Base-by-base conservation (phyloP, 2,888 invertebrate genomes). In the Hoplodrina blanda region DNA sequence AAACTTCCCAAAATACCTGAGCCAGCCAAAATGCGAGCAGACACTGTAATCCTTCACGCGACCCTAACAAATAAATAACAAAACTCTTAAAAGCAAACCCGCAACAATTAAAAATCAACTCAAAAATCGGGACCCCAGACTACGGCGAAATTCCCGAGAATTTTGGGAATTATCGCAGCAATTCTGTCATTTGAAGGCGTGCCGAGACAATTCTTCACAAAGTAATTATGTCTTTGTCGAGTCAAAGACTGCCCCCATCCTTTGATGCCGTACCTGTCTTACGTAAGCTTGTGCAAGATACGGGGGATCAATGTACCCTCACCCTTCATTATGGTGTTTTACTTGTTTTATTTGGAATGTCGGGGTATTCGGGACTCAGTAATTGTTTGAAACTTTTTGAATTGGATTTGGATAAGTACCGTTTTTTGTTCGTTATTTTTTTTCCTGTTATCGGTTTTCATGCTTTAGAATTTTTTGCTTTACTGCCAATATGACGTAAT, bases 201-300 rank as follows among this genome's bases (percentile, higher is more conserved):
- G 54, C 66, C 59, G 67, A 73, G 74, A 83, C 81, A 73, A 67
- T 80, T 82, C 81, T 81, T 81, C 75, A 59, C 83, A 75, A 83
- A 81, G 83, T 83, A 82, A 82, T 81, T 82, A 82, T 83, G 78
- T 64, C 79, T 81, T 81, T 81, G 79, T 73, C 44, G 73, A 77
- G 72, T 77, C 79, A 79, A 79, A 79, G 79, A 81, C 79, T 78
- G 81, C 56, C 73, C 78, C 54, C 61, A 60, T 73, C 81, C 78
- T 79, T 81, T 79, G 79, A 73, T 56, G 65, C 54, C 11, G 59
- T 60, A 80, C 69, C 80, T 80, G 76, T 30, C 68, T 78, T 68
- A n/a, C 70, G 73, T 69, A 77, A 80, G 73, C 66, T 10, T 65
- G 67, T 66, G 60, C 62, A 66, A 63, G 80, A 74, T 62, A 62